phyloP scores from a whole-genome alignment of 2,888 invertebrate species.

The Microplitis deprimator region DNA sequence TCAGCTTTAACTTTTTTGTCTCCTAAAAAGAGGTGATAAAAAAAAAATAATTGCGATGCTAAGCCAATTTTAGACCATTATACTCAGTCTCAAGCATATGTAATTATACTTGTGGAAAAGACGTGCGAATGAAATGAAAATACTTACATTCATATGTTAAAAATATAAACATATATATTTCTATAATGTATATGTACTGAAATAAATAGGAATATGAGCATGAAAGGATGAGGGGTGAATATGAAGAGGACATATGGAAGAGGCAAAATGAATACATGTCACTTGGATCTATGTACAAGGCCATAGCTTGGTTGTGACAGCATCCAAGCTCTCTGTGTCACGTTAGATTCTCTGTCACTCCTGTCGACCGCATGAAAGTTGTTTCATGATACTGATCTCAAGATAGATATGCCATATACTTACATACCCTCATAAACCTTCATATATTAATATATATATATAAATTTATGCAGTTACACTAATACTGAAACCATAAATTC shows the following conservation, averaged over 20 bases:
- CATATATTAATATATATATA: background rate
- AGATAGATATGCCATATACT: constrained; percentile 5
- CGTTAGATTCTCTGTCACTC: constrained; percentile 36
- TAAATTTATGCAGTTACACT: background rate
- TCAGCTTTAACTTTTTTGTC: background rate
- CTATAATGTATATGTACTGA: too few species aligned
- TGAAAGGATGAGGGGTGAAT: constrained; percentile 14
- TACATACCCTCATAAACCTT: background rate
- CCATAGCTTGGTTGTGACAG: constrained; percentile 23
- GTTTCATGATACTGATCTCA: constrained; percentile 21
- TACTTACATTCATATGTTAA: background rate
- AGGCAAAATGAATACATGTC: constrained; percentile 26
- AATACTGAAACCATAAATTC: too few species aligned
- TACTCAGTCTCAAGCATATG: constrained; percentile 12
- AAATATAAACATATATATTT: too few species aligned
- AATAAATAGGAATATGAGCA: background rate
- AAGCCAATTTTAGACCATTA: constrained; percentile 5
- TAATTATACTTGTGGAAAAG: background rate
- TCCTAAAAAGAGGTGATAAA: background rate
- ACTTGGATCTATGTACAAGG: constrained; percentile 32
- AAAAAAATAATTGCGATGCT: background rate
- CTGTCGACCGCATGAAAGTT: constrained; percentile 36
- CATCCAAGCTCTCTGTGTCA: constrained; percentile 31
- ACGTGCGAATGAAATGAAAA: background rate
- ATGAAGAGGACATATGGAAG: constrained; percentile 23